Evolutionary conservation across 2,797 vertebrate species (phyloP), one percentile per base, ranked within the genome.

Genomic region (Anabacerthia variegaticeps): DNA sequence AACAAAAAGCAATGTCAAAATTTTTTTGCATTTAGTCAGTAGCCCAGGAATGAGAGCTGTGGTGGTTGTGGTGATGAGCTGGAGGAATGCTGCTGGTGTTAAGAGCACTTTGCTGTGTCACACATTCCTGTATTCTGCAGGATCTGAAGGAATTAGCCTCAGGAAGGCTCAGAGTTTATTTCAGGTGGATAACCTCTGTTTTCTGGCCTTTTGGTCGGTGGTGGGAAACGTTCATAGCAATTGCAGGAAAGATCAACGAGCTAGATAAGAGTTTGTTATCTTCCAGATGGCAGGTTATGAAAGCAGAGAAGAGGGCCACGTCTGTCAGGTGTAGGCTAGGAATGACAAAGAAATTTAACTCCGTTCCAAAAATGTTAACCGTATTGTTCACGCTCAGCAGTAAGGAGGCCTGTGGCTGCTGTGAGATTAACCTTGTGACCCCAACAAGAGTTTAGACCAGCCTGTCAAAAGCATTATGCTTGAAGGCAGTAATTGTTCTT

Each of bases 231-330:
- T 76, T 79, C 77, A 34, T 34, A 61, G 39, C 0, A 0, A 68
- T 7, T 62, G 67, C 93, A 94, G 83, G 89, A 79, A 62, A 95
- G 95, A 93, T 89, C 83, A 90, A 26, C 2, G 0, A 4, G 56
- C 39, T 58, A 95, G 91, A 92, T 96, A 94, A 93, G 94, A 69
- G 77, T 86, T 87, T 88, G 68, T 95, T 94, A 74, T 93, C 95
- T 97, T 86, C 94, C 89, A 97, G 93, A 93, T 93, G 91, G 81
- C 67, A 92, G 90, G 63, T 95, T 96, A 88, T 95, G 95, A 96
- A 94, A 95, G 93, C 81, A 80, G 82, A 68, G 85, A 39, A 86
- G 86, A 63, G 46, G 41, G 44, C 56, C 88, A 63, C 0, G 24
- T 56, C 93, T 95, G 73, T 95, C 91, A 95, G 93, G 92, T 94